These are phyloP conservation scores for Toxotes jaculatrix DNA, from an alignment of 2,113 vertebrate genomes.

Conservation along the genomic window DNA sequence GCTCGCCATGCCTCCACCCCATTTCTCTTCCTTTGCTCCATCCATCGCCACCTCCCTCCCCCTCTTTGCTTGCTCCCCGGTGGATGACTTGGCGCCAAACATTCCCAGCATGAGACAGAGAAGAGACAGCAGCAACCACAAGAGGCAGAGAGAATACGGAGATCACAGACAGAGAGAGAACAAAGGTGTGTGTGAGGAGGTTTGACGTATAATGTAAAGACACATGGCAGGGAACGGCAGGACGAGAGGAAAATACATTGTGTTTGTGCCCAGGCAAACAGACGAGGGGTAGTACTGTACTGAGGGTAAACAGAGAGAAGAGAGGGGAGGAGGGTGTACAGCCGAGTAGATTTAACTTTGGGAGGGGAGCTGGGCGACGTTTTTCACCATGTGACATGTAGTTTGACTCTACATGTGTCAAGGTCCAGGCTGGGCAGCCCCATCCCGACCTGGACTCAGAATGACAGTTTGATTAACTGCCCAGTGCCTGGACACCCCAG, in stretches of 20 bases:
- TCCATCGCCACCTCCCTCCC: background rate
- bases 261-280: slow-evolving; percentile 15
- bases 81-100: slow-evolving; percentile 42
- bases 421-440: slow-evolving; percentile 14
- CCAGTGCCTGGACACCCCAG: slow-evolving; percentile 19
- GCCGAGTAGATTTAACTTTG: slow-evolving; percentile 9
- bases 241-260: background rate
- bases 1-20: slow-evolving; percentile 6
- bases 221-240: slow-evolving; percentile 13
- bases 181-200: slow-evolving; percentile 34
- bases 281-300: background rate
- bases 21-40: slow-evolving; percentile 33
- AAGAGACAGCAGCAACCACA: slow-evolving; percentile 42
- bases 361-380: background rate
- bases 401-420: slow-evolving; percentile 37
- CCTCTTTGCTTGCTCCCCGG: slow-evolving; percentile 28
- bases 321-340: slow-evolving; percentile 11
- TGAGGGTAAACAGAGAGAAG: slow-evolving; percentile 25
- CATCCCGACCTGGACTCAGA: slow-evolving; percentile 14
- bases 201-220: slow-evolving; percentile 35
- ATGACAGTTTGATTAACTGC: slow-evolving; percentile 74
- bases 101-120: slow-evolving; percentile 53
- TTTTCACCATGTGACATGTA: slow-evolving; percentile 3
- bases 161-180: slow-evolving; percentile 46
- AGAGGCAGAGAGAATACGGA: slow-evolving; percentile 46